Evolutionary conservation across 2,113 vertebrate species (phyloP), one percentile per base, ranked within the genome.

Genomic region (Chelonoidis abingdonii): DNA sequence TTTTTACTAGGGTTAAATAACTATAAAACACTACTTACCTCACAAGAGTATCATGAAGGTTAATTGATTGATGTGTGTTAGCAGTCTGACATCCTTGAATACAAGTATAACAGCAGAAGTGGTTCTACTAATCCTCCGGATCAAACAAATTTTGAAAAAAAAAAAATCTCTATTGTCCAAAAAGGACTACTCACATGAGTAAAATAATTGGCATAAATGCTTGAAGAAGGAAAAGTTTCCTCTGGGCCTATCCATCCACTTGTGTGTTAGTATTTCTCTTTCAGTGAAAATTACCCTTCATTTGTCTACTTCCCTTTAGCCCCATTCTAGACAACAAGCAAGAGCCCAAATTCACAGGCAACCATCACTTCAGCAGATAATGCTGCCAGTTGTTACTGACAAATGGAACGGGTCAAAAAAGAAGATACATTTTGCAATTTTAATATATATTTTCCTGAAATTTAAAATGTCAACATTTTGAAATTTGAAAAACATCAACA

Each of bases 241-340:
- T 22, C 4, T 31, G 0, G 5, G 79, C 13, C 2, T 12, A 0
- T 83, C 78, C 83, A 13, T 47, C 56, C 35, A 53, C 0, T 1
- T 14, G 6, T 88, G 8, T 2, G 2, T 75, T 12, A 22, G 52
- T 10, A 0, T 29, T 49, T 69, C 2, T 6, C 0, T 17, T 62
- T 2, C 2, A 29, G 2, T 86, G 91, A 24, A 52, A 80, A 54
- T 5, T 75, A 10, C 2, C 0, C 8, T 65, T 84, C 5, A 22
- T 56, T 93, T 85, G 10, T 0, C 3, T 27, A 41, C n/a, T 4
- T 10, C 87, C 49, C 25, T 21, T 38, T 72, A 22, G 8, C 5
- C 1, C 1, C 4, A 3, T 35, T 89, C 80, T 10, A 80, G 6
- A 89, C 76, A 62, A 9, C 7, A 86, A 1, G 31, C 57, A 83